Evolutionary conservation across 1,140 invertebrate species (phyloP).

Genomic region (Drosophila erecta): DNA sequence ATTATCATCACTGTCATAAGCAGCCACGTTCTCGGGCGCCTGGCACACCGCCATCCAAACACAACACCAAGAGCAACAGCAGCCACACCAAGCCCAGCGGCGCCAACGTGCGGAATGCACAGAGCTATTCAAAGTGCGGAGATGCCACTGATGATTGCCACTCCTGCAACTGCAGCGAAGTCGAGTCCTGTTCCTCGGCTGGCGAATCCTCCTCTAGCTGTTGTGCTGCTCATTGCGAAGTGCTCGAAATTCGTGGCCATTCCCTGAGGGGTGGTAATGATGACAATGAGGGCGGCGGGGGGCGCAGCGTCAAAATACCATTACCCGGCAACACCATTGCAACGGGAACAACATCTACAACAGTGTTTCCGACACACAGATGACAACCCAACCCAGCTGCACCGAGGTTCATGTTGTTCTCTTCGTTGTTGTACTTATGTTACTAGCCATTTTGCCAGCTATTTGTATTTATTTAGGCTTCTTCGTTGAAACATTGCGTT

Average conservation of each 20-base stretch:
- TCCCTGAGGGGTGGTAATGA: constrained; percentile 11
- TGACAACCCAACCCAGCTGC: constrained; percentile 66
- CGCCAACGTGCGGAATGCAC: constrained; percentile 19
- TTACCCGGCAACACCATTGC: constrained; percentile 24
- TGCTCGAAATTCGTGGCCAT: constrained; percentile 31
- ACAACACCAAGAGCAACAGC: constrained; percentile 44
- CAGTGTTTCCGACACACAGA: constrained; percentile 56
- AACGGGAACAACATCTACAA: constrained; percentile 2
- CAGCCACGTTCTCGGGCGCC: constrained; percentile 9
- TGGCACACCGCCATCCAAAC: constrained; percentile 57
- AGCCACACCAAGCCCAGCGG: constrained; percentile 13
- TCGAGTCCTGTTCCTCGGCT: constrained; percentile 47
- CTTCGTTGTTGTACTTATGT: constrained; percentile 18
- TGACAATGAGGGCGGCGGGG: constrained; percentile 6
- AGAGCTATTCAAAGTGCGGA: constrained; percentile 35
- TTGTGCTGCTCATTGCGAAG: constrained; percentile 37
- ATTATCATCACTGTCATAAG: constrained; percentile 18
- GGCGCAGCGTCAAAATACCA: constrained; percentile 10
- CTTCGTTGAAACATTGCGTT: neutral
- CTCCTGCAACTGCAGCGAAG: constrained; percentile 56
- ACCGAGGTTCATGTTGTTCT: constrained; percentile 77
- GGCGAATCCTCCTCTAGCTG: constrained; percentile 30
- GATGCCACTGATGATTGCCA: constrained; percentile 36
- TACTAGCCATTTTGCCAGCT: constrained; percentile 11
- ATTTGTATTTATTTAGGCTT: constrained; percentile 1